Percentiles rank a stretch among this genome's conserved stretches.
These are phyloP conservation scores for Oriolus oriolus DNA, from an alignment of 2,113 vertebrate genomes.

Conservation along the genomic window DNA sequence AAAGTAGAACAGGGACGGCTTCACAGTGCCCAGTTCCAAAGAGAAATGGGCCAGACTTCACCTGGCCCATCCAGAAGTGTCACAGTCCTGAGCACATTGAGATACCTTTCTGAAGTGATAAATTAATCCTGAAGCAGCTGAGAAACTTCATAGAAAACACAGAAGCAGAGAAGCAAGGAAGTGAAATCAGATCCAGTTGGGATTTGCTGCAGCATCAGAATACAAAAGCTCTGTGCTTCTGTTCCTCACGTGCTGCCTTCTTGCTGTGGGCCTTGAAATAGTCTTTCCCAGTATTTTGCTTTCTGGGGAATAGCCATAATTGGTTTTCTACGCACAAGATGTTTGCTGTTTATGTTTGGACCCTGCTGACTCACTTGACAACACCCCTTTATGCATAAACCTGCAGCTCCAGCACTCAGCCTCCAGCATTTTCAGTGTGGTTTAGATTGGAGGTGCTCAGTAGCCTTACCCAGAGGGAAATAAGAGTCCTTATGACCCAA, in stretches of 20 bases:
- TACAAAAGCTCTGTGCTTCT: neutral
- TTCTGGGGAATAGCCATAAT: neutral
- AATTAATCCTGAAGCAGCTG: neutral
- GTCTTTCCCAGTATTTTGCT: neutral
- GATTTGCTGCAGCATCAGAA: neutral
- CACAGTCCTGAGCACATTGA: neutral
- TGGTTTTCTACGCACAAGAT: neutral
- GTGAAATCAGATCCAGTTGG: neutral
- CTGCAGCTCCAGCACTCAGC: neutral
- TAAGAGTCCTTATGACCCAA: accelerated
- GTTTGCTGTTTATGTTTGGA: neutral
- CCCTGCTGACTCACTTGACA: neutral
- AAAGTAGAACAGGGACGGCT: neutral
- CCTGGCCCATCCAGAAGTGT: neutral
- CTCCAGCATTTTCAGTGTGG: neutral
- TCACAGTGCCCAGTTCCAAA: neutral
- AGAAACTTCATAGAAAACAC: neutral
- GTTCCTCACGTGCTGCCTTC: neutral
- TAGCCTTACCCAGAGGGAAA: neutral
- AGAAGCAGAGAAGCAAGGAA: neutral
- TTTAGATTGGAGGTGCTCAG: neutral
- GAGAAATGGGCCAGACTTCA: neutral
- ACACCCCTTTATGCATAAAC: neutral
- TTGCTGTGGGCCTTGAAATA: neutral
- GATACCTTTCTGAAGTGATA: neutral